Evolutionary conservation across 2,113 vertebrate genomes (phyloP).

Genomic region (Pao palembangensis): DNA sequence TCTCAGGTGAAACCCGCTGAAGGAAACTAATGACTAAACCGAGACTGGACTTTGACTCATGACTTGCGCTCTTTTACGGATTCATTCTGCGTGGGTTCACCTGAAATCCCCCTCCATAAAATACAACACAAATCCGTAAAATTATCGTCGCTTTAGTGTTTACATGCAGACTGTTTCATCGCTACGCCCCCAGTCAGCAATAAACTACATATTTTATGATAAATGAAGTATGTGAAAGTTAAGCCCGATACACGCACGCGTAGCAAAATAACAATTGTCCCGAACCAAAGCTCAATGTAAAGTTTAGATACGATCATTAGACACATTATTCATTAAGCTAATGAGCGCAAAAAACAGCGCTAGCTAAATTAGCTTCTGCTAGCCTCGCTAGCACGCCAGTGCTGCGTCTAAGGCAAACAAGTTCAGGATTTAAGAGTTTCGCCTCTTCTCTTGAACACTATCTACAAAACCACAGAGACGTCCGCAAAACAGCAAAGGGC

Average conservation of each 20-base stretch:
- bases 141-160: neutral
- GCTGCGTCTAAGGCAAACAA: slow-evolving; percentile 30
- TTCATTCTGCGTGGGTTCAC: slow-evolving; percentile 52
- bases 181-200: no score
- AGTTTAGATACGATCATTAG: no score
- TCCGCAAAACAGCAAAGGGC: neutral
- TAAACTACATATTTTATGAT: no score
- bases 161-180: neutral
- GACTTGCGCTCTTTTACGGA: neutral
- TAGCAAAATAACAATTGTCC: no score
- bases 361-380: slow-evolving; percentile 34
- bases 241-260: no score
- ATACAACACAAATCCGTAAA: neutral
- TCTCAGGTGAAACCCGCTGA: slow-evolving; percentile 21
- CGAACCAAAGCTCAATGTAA: no score
- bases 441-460: neutral
- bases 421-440: slow-evolving; percentile 10
- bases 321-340: slow-evolving; percentile 24
- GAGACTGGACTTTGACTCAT: slow-evolving; percentile 56
- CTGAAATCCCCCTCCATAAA: neutral
- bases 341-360: slow-evolving; percentile 3
- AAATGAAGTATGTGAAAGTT: neutral
- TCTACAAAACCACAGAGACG: neutral
- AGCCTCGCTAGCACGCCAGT: slow-evolving; percentile 38
- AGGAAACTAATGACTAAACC: slow-evolving; percentile 26